These are phyloP conservation scores for Hypomesus transpacificus DNA, from an alignment of 2,113 vertebrate genomes.

Conservation along the genomic window DNA sequence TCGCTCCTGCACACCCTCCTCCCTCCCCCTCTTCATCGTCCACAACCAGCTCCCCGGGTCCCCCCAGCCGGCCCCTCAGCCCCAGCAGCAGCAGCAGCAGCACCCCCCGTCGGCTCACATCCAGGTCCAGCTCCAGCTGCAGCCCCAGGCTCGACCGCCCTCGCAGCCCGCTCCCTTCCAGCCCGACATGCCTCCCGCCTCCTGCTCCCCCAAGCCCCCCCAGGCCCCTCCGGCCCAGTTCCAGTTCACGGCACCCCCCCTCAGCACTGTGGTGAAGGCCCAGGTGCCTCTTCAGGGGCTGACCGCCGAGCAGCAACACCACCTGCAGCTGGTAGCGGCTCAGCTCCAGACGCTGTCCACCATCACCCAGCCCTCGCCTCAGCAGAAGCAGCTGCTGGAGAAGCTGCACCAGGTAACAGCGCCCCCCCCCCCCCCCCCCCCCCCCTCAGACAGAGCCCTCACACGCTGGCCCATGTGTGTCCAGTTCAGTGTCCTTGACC, in stretches of 20 bases:
- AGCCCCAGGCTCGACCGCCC: conserved; percentile 51
- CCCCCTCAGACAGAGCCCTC: not conserved
- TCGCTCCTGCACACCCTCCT: conserved; percentile 78
- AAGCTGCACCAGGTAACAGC: conserved; percentile 85
- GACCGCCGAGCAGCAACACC: conserved; percentile 78
- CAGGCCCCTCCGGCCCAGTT: conserved; percentile 66
- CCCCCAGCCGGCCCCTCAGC: conserved; percentile 58
- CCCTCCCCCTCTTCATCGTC: conserved; percentile 78
- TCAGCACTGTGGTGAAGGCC: conserved; percentile 63
- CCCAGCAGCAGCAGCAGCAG: conserved; percentile 51
- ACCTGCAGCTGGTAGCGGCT: conserved; percentile 77
- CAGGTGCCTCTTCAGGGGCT: conserved; percentile 71
- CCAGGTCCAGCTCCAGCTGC: conserved; percentile 67
- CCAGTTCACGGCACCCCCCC: conserved; percentile 68
- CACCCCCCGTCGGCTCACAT: conserved; percentile 32
- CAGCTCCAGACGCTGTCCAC: conserved; percentile 79
- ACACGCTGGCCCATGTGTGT: not conserved
- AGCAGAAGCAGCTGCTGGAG: conserved; percentile 84
- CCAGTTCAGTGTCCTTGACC: too few species aligned
- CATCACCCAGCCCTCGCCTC: conserved; percentile 71
- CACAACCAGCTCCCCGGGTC: conserved; percentile 78
- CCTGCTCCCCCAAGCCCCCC: conserved; percentile 69
- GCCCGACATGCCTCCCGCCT: conserved; percentile 63
- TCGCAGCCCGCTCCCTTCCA: conserved; percentile 64
- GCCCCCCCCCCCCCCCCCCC: conserved; percentile 54